Conservation (phyloP, 2,113 vertebrate species). For the Periophthalmus modestus region DNA sequence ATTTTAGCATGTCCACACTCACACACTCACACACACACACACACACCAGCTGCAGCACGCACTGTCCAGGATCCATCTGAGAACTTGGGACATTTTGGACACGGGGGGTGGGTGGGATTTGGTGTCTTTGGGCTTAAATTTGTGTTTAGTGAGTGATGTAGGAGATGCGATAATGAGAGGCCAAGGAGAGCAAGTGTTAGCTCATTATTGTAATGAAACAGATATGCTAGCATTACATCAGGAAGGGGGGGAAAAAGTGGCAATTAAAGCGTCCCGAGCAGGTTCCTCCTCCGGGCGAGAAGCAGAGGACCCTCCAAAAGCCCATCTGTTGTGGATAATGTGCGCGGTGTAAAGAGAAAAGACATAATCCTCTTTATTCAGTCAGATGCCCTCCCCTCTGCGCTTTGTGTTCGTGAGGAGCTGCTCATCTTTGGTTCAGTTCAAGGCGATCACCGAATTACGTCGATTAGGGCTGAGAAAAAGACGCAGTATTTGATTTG, state of each 20-base stretch:
- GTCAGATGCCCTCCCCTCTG: conserved; percentile 65
- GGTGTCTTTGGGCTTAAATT: conserved; percentile 56
- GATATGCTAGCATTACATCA: conserved; percentile 92
- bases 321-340: conserved; percentile 84
- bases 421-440: conserved; percentile 34
- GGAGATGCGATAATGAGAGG: conserved; percentile 95
- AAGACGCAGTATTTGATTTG: too few species aligned
- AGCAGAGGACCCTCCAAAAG: conserved; percentile 84
- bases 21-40: background rate
- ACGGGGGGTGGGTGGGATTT: background rate
- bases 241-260: conserved; percentile 94
- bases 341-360: conserved; percentile 78
- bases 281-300: conserved; percentile 84
- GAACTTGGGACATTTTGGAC: conserved; percentile 26
- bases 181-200: conserved; percentile 94
- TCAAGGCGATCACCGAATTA: background rate
- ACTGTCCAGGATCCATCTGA: conserved; percentile 22
- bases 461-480: background rate
- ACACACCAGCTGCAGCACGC: conserved; percentile 28
- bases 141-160: conserved; percentile 75
- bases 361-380: conserved; percentile 78
- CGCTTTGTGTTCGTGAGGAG: conserved; percentile 46
- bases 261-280: conserved; percentile 93
- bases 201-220: conserved; percentile 99
- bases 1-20: conserved; percentile 1